These are phyloP conservation scores for Eumaeus atala DNA, from an alignment of 1,140 invertebrate genomes.

Conservation along the genomic window DNA sequence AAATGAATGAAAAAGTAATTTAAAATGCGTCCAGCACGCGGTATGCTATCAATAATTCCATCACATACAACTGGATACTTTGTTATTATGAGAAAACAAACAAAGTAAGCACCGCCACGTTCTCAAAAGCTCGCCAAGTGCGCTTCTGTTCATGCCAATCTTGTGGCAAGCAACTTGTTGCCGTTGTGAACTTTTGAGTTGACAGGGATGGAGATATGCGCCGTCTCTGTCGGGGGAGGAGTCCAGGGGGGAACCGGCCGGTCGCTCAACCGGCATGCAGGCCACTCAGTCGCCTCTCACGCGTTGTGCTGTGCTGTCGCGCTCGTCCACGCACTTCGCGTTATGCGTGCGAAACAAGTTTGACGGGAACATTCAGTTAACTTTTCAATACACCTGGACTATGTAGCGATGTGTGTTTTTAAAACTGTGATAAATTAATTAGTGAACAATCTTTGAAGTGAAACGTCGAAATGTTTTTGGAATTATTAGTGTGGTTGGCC, in stretches of 20 bases:
- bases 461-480: slow-evolving; percentile 55
- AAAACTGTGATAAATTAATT: slow-evolving; percentile 59
- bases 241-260: slow-evolving; percentile 50
- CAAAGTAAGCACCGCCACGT: slow-evolving; percentile 65
- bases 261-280: slow-evolving; percentile 16
- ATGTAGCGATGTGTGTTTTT: slow-evolving; percentile 55
- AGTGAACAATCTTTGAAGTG: slow-evolving; percentile 40
- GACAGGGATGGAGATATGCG: slow-evolving; percentile 47
- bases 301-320: slow-evolving; percentile 35
- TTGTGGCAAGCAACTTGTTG: slow-evolving; percentile 69
- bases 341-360: slow-evolving; percentile 72
- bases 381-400: slow-evolving; percentile 59
- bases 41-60: slow-evolving; percentile 13
- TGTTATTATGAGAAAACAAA: slow-evolving; percentile 67
- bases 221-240: slow-evolving; percentile 59
- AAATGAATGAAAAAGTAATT: slow-evolving; percentile 3
- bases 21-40: background rate
- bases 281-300: slow-evolving; percentile 54
- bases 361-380: slow-evolving; percentile 70
- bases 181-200: slow-evolving; percentile 62
- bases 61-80: slow-evolving; percentile 38
- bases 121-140: slow-evolving; percentile 70
- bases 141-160: slow-evolving; percentile 73
- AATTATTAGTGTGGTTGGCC: slow-evolving; percentile 58
- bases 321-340: slow-evolving; percentile 37